A percentile compares a stretch with the other conserved stretches of the same genome.
These are phyloP conservation scores for Oreortyx pictus DNA, from an alignment of 2,797 vertebrate genomes.

Conservation along the genomic window DNA sequence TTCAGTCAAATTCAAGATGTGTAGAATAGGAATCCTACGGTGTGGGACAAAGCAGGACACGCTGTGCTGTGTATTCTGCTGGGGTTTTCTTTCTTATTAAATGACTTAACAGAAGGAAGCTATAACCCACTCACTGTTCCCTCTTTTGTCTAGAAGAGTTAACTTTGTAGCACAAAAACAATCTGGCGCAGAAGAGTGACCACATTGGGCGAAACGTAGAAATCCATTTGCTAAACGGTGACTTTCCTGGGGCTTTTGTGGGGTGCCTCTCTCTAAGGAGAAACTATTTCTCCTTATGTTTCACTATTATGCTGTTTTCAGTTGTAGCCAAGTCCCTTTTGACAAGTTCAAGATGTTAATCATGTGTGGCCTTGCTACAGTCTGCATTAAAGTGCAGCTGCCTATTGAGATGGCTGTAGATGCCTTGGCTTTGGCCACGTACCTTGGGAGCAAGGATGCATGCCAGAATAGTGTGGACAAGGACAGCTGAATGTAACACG, in stretches of 20 bases:
- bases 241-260: not conserved
- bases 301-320: not conserved
- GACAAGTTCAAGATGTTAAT: not conserved
- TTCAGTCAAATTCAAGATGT: not conserved
- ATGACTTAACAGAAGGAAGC: slow-evolving; percentile 1
- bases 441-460: not conserved
- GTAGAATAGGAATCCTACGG: not conserved
- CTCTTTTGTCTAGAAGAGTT: slow-evolving; percentile 5
- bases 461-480: not conserved
- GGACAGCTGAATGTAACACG: fast-evolving
- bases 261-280: not conserved
- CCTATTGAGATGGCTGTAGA: not conserved
- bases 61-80: slow-evolving; percentile 9
- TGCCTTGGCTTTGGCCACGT: not conserved
- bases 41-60: slow-evolving; percentile 30
- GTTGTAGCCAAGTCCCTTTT: not conserved
- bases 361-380: not conserved
- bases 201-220: fast-evolving
- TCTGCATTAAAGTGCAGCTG: fast-evolving
- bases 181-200: not conserved
- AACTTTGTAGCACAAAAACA: not conserved
- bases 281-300: not conserved
- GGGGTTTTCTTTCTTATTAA: not conserved
- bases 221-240: not conserved
- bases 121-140: not conserved